Base-by-base conservation (phyloP, 1,140 invertebrate genomes). In the Drosophila pandora region DNA sequence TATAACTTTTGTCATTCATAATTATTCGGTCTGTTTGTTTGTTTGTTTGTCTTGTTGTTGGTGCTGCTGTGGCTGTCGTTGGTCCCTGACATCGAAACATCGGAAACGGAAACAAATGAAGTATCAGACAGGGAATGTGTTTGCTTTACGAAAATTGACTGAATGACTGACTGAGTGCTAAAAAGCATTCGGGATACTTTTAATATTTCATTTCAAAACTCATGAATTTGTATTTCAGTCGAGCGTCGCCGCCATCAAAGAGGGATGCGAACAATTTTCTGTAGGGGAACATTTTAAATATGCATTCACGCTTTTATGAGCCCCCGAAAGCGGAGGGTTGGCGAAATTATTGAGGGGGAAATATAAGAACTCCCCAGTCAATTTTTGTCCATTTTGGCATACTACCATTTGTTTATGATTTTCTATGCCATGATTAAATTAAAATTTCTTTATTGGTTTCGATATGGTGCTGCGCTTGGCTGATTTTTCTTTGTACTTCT, bases 1-100 rank as follows among this genome's bases (percentile, higher is more conserved):
- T 83, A 56, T 79, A 88, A 88, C 83, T 88, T 87, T 87, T 87
- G 83, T 76, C 83, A 87, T 77, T 87, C 83, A 87, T 87, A 88
- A 88, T 87, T 87, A 88, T 88, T 88, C 82, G 83, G 70, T 62
- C 76, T 79, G 83, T 76, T 87, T 73, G 78, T n/a, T n/a, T n/a
- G n/a, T n/a, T n/a, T n/a, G n/a, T 69, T 45, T 69, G 63, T 48
- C 63, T 56, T 39, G 41, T 12, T 69, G 23, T 47, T 39, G 43
- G 7, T 13, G 49, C 2, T 61, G 23, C 32, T 37, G 41, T 5
- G 10, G 49, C 6, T 50, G 21, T 10, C 28, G 47, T 25, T 67
- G 64, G 65, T 67, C 65, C 61, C 74, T 72, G 69, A 68, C 61
- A 78, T 55, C 47, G 73, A 61, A 76, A 62, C 83, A 74, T 64